Evolutionary conservation across 2,888 invertebrate genomes (phyloP), one percentile per base, ranked within the genome.

Genomic region (Dyspetes luteomarginatus): DNA sequence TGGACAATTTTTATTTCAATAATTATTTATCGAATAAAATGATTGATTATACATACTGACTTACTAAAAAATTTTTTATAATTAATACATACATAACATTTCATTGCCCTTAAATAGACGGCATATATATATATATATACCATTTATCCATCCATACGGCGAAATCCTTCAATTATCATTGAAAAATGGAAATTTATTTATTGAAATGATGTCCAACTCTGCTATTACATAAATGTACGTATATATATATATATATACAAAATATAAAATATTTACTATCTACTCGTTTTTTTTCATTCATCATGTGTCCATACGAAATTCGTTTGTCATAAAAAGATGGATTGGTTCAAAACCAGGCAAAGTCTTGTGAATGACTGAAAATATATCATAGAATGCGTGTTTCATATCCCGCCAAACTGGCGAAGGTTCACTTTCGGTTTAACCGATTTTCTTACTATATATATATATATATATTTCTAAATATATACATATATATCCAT

Each of bases 341-440:
- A 60, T 68, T 41, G 68, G 52, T 50, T 60, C 22, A 3, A 3
- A 26, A 26, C 45, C 28, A 56, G 12, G 24, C 26, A 19, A 52
- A 52, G 30, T 62, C 60, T 26, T 17, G 36, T 41, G 41, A 36
- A 22, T 17, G 5, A 15, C n/a, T 22, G 12, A 62, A 17, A 62
- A 62, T 36, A n/a, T 17, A 43, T 12, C 12, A 9, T 5, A 62
- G 30, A 19, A n/a, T 43, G 50, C 26, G 41, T 52, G 50, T 62
- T 36, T 62, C 43, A 62, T 22, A 43, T 62, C 41, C 41, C 52
- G 72, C 60, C 72, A 62, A 72, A 50, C 62, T 41, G n/a, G 19
- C 62, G 9, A 36, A 9, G 17, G 15, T 48, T 48, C 48, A 48
- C 15, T 52, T 72, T 41, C 9, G 19, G 50, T 52, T 12, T 58